Base-by-base conservation (phyloP, 2,888 invertebrate genomes). In the Chesias legatella region DNA sequence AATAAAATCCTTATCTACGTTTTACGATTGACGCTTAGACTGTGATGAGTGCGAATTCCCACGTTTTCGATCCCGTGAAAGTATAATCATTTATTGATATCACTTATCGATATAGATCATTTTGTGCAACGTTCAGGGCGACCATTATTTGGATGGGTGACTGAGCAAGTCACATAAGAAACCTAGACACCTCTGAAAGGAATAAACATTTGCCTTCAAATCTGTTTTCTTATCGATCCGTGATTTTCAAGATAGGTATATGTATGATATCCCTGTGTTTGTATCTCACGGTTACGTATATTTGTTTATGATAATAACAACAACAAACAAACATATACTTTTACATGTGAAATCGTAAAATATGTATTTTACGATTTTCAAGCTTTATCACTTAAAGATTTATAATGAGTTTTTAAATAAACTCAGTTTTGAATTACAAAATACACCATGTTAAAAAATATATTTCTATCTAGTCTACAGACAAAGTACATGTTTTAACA, bases 171-270 rank as follows among this genome's bases (percentile, higher is more conserved):
- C 5, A 3, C 13, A 3, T 17, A 17, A 5, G 13, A 3, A 17
- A 17, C 2, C 13, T 17, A 17, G 5, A 17, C 5, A n/a, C n/a
- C n/a, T n/a, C n/a, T n/a, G n/a, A 3, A 17, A 3, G 3, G 13
- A 17, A 17, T 17, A 3, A 79, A 78, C 74, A 59, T 66, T 67
- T 62, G 59, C 67, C 68, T 63, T 43, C 53, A 54, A 73, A 68
- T 66, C 13, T 17, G 13, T 36, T 72, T 67, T 59, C 66, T 76
- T 84, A 82, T 82, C 79, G 58, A 55, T 61, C 10, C 29, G 29
- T 35, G 35, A 30, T 35, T 32, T 31, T 27, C 2, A 35, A 34
- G 29, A 29, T 37, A 63, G 65, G 72, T 79, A n/a, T n/a, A n/a
- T n/a, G n/a, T n/a, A n/a, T n/a, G n/a, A n/a, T n/a, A n/a, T n/a